Base-by-base conservation (phyloP, 2,888 invertebrate species). In the Volucella inflata region DNA sequence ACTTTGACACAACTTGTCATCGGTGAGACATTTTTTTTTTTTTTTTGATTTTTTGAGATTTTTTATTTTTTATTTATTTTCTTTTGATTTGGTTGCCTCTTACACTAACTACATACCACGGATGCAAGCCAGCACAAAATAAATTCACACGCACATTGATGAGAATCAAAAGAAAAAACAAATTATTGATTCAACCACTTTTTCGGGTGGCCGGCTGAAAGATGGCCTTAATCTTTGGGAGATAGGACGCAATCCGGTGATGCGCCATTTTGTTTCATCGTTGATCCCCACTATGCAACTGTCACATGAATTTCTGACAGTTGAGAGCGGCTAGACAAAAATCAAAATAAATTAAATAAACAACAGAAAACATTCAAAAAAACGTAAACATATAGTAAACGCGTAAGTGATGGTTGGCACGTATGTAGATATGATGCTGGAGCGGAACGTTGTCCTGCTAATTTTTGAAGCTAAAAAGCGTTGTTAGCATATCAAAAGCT, bases 201-300 rank as follows among this genome's bases (percentile, higher is more conserved):
- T 30, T 79, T 59, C 67, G 75, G 21, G 84, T 75, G 80, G 71
- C 80, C 46, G 84, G 80, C 71, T 84, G 84, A 44, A 80, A 80
- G 50, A 80, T 79, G 44, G 65, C 65, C 42, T 80, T 70, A 53
- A 84, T 76, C 71, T 84, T 60, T 75, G 48, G 75, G 53, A 60
- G 57, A 71, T 70, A 64, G 38, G 65, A 75, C n/a, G 71, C 75
- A 48, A 71, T 55, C 17, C 72, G 68, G 46, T 59, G 78, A 10
- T 46, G 51, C 71, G 84, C 80, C 84, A 84, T 84, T 75, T 65
- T 67, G 65, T 60, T 71, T 84, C 80, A 84, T 84, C 44, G 50
- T 75, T 46, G 51, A 36, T 50, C 30, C 38, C 44, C 38, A 14
- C 16, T 38, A 1, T 10, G n/a, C 11, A 50, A 30, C 57, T 83